Base-by-base conservation (phyloP, 2,888 invertebrate genomes). In the Xylota sylvarum region DNA sequence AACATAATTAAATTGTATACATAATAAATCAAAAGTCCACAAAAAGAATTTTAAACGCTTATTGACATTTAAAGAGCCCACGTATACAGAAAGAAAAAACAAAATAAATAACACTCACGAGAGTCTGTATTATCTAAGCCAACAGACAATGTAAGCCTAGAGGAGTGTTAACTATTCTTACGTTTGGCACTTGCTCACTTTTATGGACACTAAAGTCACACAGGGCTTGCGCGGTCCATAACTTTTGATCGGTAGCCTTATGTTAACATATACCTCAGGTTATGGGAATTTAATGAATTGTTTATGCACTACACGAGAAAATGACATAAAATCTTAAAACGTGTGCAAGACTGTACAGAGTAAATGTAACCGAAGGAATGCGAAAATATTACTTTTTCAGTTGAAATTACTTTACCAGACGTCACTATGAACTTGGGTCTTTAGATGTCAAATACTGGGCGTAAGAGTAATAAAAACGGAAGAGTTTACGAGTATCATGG, bases 171-270 rank as follows among this genome's bases (percentile, higher is more conserved):
- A 17, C 14, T 5, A 10, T 5, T 58, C 56, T 19, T 17, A 4
- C 17, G 17, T 56, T 14, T 23, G 23, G 23, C 23, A 17, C 10
- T 6, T 9, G 10, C 14, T 19, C 3, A 17, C 10, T 58, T 58
- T 58, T 17, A 58, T 35, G 10, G 2, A 9, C 60, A 40, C 17
- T 32, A 6, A 32, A 55, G 10, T 10, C 9, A 30, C 17, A 23
- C 5, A 23, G 40, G 23, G 23, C 23, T 23, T n/a, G 12, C 19
- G 40, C n/a, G 40, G 40, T 23, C 60, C 40, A 60, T 60, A 27
- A 60, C 12, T 60, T 40, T 60, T 60, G 27, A 40, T 46, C 46
- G 30, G 27, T 27, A 62, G 32, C 10, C 64, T 23, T 40, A 40
- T 5, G 19, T 19, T 60, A n/a, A n/a, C n/a, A n/a, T n/a, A 9